These are phyloP conservation scores for Campylomormyrus numenius DNA, from an alignment of 2,113 vertebrate species.

Conservation along the genomic window DNA sequence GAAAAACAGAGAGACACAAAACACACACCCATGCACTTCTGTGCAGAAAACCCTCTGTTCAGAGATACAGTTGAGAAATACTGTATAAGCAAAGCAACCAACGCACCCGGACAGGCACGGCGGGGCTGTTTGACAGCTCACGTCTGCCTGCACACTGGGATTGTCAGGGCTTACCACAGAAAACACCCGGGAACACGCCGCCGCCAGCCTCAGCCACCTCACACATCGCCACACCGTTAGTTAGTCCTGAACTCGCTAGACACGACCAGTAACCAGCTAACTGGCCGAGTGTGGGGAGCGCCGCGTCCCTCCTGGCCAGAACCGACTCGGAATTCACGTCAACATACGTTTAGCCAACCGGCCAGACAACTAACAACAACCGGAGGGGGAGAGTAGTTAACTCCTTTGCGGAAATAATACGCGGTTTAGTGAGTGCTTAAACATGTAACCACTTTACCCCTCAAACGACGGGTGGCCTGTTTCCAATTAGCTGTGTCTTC, in stretches of 20 bases:
- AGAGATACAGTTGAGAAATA: neutral
- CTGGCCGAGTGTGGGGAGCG: neutral
- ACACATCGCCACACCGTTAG: neutral
- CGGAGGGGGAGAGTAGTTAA: neutral
- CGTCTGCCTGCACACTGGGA: neutral
- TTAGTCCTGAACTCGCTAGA: neutral
- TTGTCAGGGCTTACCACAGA: neutral
- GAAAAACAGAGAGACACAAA: neutral
- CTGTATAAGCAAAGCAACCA: neutral
- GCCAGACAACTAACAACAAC: neutral
- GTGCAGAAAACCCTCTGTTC: neutral
- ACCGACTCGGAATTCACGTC: neutral
- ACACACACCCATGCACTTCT: neutral
- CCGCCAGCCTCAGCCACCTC: neutral
- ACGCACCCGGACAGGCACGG: neutral
- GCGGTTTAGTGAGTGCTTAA: neutral
- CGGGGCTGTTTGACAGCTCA: neutral
- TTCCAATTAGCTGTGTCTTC: neutral
- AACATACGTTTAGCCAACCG: neutral
- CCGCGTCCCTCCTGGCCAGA: neutral
- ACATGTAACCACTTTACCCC: neutral
- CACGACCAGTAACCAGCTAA: neutral
- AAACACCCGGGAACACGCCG: neutral
- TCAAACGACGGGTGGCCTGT: neutral
- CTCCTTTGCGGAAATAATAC: neutral